A percentile compares a stretch with the other conserved stretches of the same genome.
These are phyloP conservation scores for Sussaba pulchella DNA, from an alignment of 2,888 invertebrate species.

Conservation along the genomic window DNA sequence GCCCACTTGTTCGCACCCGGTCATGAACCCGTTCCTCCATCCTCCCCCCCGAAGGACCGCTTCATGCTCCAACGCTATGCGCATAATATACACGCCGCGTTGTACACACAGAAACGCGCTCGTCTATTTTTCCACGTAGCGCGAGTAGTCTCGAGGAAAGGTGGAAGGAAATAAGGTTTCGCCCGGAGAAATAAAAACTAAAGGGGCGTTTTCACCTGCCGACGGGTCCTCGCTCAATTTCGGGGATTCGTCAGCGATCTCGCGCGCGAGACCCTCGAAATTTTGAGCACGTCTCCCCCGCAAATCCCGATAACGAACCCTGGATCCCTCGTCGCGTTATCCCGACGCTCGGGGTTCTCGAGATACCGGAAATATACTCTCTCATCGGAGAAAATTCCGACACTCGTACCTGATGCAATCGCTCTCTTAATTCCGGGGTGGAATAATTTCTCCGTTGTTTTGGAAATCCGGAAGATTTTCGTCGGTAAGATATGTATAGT, in stretches of 20 bases:
- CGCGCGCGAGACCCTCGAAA: slow-evolving; percentile 43
- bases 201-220: too few species aligned
- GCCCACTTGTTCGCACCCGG: slow-evolving; percentile 75
- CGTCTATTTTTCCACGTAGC: too few species aligned
- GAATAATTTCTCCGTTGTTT: slow-evolving; percentile 31
- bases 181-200: too few species aligned
- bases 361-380: too few species aligned
- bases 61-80: slow-evolving; percentile 40
- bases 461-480: slow-evolving; percentile 29
- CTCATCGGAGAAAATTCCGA: too few species aligned
- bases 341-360: slow-evolving; percentile 15
- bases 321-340: slow-evolving; percentile 8
- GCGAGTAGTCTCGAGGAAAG: too few species aligned
- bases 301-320: slow-evolving; percentile 50
- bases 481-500: background rate
- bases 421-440: too few species aligned
- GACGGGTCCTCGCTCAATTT: too few species aligned
- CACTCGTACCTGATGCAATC: too few species aligned
- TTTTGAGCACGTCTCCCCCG: slow-evolving; percentile 18
- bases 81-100: background rate
- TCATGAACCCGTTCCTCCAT: slow-evolving; percentile 60
- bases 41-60: too few species aligned
- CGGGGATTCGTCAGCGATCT: too few species aligned
- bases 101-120: too few species aligned
- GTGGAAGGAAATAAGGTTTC: background rate